Evolutionary conservation across 2,797 vertebrate species (phyloP).

Genomic region (Urosaurus nigricauda): DNA sequence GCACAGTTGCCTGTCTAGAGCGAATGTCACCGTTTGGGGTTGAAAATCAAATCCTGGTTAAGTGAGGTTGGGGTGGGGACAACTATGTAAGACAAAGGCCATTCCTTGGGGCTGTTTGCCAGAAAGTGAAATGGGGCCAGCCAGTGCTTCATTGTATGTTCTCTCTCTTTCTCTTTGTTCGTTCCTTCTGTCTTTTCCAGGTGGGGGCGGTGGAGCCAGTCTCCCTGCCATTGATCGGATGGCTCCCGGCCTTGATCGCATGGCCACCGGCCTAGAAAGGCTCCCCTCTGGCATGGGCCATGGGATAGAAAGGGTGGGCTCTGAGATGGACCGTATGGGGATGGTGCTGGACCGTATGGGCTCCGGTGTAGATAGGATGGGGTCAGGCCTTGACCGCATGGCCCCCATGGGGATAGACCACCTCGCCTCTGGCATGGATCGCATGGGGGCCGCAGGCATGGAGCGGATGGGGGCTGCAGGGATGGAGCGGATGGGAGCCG

Average conservation of each 20-base stretch:
- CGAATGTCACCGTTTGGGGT: neutral
- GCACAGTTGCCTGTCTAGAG: neutral
- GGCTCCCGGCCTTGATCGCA: slow-evolving; percentile 87
- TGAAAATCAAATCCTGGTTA: neutral
- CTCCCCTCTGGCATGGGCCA: slow-evolving; percentile 80
- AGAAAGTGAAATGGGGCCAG: neutral
- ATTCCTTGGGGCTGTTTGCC: no score
- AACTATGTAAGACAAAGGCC: neutral
- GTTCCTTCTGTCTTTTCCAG: slow-evolving; percentile 57
- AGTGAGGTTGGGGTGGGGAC: accelerated
- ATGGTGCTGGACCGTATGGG: slow-evolving; percentile 89
- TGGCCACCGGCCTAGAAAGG: slow-evolving; percentile 86
- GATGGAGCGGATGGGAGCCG: slow-evolving; percentile 85
- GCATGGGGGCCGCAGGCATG: slow-evolving; percentile 7
- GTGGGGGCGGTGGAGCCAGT: slow-evolving; percentile 82
- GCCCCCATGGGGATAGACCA: slow-evolving; percentile 89
- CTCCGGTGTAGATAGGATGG: slow-evolving; percentile 85
- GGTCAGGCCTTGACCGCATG: slow-evolving; percentile 90
- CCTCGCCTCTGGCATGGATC: slow-evolving; percentile 85
- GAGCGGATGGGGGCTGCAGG: slow-evolving; percentile 89
- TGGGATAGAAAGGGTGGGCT: slow-evolving; percentile 86
- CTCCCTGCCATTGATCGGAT: slow-evolving; percentile 88
- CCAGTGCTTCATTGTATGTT: neutral
- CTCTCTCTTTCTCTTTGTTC: slow-evolving; percentile 59
- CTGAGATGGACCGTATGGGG: slow-evolving; percentile 92